Conservation (phyloP, 1,140 invertebrate species). For the Pseudomyrmex flavicornis region DNA sequence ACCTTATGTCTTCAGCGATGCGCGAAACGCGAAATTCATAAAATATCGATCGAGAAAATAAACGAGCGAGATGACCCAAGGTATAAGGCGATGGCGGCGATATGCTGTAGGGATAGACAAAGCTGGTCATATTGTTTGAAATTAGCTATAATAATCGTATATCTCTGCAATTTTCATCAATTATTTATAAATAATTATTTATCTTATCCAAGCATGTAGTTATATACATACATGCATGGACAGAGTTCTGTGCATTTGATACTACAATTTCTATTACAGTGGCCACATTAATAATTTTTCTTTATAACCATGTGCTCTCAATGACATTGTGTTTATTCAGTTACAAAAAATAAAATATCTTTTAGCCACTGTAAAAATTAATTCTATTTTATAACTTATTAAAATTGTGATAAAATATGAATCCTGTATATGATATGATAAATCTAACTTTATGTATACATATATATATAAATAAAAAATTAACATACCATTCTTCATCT, state of each 20-base stretch:
- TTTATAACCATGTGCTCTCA: conserved; percentile 26
- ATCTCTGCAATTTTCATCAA: conserved; percentile 69
- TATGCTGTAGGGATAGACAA: conserved; percentile 85
- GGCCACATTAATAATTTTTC: conserved; percentile 30
- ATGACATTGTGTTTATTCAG: background rate
- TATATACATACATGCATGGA: conserved; percentile 46
- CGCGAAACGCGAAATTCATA: conserved; percentile 80
- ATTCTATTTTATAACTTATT: conserved; percentile 16
- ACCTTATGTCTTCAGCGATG: conserved; percentile 79
- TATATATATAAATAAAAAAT: conserved; percentile 31
- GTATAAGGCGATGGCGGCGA: conserved; percentile 81
- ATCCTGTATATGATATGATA: background rate
- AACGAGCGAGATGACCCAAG: conserved; percentile 82
- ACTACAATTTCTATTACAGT: conserved; percentile 28
- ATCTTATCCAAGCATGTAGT: conserved; percentile 39
- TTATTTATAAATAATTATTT: conserved; percentile 59
- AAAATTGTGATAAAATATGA: background rate
- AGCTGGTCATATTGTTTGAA: conserved; percentile 82
- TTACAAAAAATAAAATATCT: background rate
- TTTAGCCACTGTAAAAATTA: conserved; percentile 61
- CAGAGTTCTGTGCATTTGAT: conserved; percentile 23
- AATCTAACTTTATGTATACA: background rate
- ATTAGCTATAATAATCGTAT: conserved; percentile 71
- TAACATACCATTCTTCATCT: conserved; percentile 98
- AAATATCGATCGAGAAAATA: conserved; percentile 81